A percentile compares a stretch with the other conserved stretches of the same genome.
Evolutionary conservation across 2,113 vertebrate genomes (phyloP).

Genomic region (Henicopernis longicauda): DNA sequence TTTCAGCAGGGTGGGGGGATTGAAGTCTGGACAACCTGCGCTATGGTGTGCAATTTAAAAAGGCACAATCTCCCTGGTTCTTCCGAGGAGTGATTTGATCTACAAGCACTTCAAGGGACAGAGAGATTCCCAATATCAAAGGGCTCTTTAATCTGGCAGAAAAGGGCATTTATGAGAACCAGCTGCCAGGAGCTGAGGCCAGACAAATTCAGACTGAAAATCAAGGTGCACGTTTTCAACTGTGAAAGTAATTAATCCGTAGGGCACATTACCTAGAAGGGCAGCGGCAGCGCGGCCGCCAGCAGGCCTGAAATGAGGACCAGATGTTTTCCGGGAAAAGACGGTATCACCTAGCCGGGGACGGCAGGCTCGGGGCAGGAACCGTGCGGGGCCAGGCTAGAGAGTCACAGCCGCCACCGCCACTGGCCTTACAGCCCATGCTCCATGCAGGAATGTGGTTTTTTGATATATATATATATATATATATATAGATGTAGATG

Average conservation of each 20-base stretch:
- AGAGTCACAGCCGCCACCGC: rapidly evolving
- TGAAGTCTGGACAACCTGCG: neutral
- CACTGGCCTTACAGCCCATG: neutral
- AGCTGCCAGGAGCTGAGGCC: slow-evolving; percentile 20
- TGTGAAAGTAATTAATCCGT: slow-evolving; percentile 56
- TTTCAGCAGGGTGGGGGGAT: neutral
- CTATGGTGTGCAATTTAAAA: neutral
- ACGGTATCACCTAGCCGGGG: slow-evolving; percentile 4
- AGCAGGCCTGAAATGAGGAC: slow-evolving; percentile 10
- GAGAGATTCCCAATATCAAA: slow-evolving; percentile 31
- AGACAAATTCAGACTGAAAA: slow-evolving; percentile 44
- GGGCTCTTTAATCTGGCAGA: slow-evolving; percentile 41
- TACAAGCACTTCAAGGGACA: slow-evolving; percentile 13
- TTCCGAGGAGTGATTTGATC: neutral
- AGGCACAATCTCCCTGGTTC: neutral
- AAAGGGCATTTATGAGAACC: slow-evolving; percentile 46
- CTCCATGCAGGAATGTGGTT: neutral
- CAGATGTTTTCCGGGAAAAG: slow-evolving; percentile 35
- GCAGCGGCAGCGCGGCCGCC: rapidly evolving
- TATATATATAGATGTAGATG: too few relatives aligned
- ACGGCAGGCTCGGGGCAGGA: neutral
- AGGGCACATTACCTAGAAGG: slow-evolving; percentile 8
- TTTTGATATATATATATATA: too few relatives aligned
- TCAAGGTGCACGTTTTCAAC: slow-evolving; percentile 52
- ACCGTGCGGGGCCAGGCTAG: rapidly evolving